These are phyloP conservation scores for Pogonocherus hispidulus DNA, from an alignment of 2,888 invertebrate species.

Conservation along the genomic window DNA sequence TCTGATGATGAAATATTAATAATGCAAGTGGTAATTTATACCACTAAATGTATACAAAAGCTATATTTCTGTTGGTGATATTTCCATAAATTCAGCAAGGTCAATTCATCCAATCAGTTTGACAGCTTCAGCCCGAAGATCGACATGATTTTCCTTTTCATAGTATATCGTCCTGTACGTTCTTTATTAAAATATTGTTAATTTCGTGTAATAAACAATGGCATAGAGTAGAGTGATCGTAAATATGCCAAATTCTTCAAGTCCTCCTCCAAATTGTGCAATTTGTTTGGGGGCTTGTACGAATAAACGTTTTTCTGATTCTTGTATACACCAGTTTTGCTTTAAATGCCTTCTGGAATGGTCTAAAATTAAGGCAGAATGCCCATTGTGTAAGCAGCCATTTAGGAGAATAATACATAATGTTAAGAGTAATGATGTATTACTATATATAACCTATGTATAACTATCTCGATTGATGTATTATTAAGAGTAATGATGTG, in stretches of 20 bases:
- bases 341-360: slow-evolving; percentile 93
- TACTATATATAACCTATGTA: too few relatives aligned
- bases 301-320: slow-evolving; percentile 93
- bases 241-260: slow-evolving; percentile 57
- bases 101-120: slow-evolving; percentile 36
- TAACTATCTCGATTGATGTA: too few relatives aligned
- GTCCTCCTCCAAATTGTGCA: slow-evolving; percentile 89
- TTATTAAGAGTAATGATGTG: too few relatives aligned
- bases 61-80: too few relatives aligned
- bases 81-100: too few relatives aligned
- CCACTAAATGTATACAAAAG: too few relatives aligned
- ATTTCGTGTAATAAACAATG: slow-evolving; percentile 49
- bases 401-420: slow-evolving; percentile 95
- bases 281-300: slow-evolving; percentile 90
- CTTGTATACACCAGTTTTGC: slow-evolving; percentile 95
- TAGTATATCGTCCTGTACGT: not conserved
- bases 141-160: slow-evolving; percentile 23
- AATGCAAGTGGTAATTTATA: too few relatives aligned
- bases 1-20: too few relatives aligned
- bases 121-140: slow-evolving; percentile 38
- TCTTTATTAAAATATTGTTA: not conserved
- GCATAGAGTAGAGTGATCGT: slow-evolving; percentile 56
- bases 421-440: slow-evolving; percentile 87
- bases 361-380: slow-evolving; percentile 95
- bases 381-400: slow-evolving; percentile 93